phyloP scores from a whole-genome alignment of 2,797 vertebrate species.

The Mormyrops boulengeri region DNA sequence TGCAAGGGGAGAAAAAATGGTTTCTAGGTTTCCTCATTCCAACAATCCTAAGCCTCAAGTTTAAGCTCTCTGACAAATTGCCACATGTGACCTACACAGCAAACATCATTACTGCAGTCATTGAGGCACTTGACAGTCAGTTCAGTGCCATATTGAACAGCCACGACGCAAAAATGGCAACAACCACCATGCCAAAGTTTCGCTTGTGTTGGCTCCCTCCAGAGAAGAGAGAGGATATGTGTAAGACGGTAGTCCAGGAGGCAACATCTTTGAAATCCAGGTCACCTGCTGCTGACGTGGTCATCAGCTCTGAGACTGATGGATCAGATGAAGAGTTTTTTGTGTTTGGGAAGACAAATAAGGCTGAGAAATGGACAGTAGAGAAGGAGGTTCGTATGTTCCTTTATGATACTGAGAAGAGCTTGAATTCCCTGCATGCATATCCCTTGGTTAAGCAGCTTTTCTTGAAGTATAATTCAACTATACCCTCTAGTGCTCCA shows the following conservation, averaged over 20 bases:
- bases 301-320: not conserved
- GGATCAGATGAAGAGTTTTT: conserved; percentile 19
- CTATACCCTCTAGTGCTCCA: conserved; percentile 7
- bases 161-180: conserved; percentile 29
- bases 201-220: conserved; percentile 17
- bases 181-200: conserved; percentile 28
- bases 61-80: conserved; percentile 22
- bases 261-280: conserved; percentile 10
- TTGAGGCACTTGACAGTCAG: conserved; percentile 2
- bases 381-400: conserved; percentile 15
- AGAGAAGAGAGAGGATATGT: conserved; percentile 20
- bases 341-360: not conserved
- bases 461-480: conserved; percentile 21
- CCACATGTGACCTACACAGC: conserved; percentile 8
- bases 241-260: conserved; percentile 13
- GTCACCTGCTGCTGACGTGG: not conserved
- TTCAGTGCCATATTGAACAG: conserved; percentile 18
- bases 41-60: conserved; percentile 24
- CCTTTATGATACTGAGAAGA: conserved; percentile 15
- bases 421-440: conserved; percentile 11
- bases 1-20: conserved; percentile 26
- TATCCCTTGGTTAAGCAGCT: conserved; percentile 19
- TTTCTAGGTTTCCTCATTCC: conserved; percentile 26
- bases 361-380: not conserved
- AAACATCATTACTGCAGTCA: conserved; percentile 24